These are phyloP conservation scores for Patella pellucida DNA, from an alignment of 2,888 invertebrate species.

Conservation along the genomic window DNA sequence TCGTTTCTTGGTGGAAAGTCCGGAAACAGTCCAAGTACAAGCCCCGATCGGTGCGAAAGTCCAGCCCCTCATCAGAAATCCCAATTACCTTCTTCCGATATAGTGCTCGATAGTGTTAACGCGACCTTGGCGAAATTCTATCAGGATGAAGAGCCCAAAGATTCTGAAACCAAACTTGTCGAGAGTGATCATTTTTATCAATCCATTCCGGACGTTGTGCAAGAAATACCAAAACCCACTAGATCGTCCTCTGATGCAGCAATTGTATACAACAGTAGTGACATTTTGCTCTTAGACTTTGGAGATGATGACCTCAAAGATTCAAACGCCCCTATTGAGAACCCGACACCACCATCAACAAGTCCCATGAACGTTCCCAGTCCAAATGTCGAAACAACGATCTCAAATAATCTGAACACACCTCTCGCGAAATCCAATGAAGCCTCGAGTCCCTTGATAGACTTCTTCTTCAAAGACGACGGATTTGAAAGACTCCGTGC, in stretches of 20 bases:
- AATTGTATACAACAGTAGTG: not conserved
- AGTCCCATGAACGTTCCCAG: not conserved
- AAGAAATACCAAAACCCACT: not conserved
- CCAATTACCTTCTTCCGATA: not conserved
- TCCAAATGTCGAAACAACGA: not conserved
- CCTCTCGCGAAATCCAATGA: not conserved
- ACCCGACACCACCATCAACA: too few species aligned
- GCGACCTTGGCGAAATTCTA: not conserved
- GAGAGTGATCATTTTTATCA: not conserved
- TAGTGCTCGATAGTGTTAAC: not conserved
- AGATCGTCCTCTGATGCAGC: not conserved
- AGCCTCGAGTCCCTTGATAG: not conserved
- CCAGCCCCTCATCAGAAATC: not conserved
- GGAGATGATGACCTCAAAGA: not conserved
- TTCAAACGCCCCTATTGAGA: not conserved
- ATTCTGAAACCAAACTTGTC: not conserved
- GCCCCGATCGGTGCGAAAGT: not conserved
- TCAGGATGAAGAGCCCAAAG: not conserved
- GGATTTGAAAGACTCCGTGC: not conserved
- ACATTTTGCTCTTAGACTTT: not conserved
- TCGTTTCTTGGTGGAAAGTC: not conserved
- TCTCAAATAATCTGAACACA: not conserved
- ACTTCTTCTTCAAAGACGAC: constrained; percentile 2
- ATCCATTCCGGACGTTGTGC: not conserved
- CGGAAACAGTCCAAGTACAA: not conserved